Evolutionary conservation across 2,113 vertebrate genomes (phyloP).

Genomic region (Gavia stellata): DNA sequence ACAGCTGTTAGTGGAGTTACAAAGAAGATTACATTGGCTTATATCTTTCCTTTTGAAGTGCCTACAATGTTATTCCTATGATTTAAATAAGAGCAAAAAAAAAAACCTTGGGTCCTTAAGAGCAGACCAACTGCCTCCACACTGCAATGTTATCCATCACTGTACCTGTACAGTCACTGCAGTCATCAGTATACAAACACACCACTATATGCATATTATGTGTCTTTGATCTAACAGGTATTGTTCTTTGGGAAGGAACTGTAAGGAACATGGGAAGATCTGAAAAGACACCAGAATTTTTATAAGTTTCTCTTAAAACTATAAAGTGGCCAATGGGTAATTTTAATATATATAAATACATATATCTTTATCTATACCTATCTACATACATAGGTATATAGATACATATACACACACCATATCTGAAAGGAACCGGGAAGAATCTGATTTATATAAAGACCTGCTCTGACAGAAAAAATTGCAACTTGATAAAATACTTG

Average conservation of each 20-base stretch:
- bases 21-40: conserved; percentile 11
- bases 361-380: not conserved
- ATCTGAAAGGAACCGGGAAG: not conserved
- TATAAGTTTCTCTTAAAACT: not conserved
- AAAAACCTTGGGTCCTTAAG: not conserved
- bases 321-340: not conserved
- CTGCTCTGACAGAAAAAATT: not conserved
- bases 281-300: not conserved
- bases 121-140: not conserved
- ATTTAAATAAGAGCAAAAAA: not conserved
- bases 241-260: not conserved
- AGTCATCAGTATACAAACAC: not conserved
- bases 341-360: not conserved
- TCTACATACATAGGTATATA: not conserved
- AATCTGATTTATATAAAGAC: not conserved
- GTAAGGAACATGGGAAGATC: not conserved
- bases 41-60: conserved; percentile 25
- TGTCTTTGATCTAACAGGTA: not conserved
- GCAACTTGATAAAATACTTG: not conserved
- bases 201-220: not conserved
- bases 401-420: not conserved
- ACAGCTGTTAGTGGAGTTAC: not conserved
- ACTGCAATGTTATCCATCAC: not conserved
- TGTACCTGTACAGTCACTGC: not conserved
- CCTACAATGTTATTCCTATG: not conserved